These are phyloP conservation scores for Crotalus tigris DNA, from an alignment of 2,113 vertebrate genomes.

Conservation along the genomic window DNA sequence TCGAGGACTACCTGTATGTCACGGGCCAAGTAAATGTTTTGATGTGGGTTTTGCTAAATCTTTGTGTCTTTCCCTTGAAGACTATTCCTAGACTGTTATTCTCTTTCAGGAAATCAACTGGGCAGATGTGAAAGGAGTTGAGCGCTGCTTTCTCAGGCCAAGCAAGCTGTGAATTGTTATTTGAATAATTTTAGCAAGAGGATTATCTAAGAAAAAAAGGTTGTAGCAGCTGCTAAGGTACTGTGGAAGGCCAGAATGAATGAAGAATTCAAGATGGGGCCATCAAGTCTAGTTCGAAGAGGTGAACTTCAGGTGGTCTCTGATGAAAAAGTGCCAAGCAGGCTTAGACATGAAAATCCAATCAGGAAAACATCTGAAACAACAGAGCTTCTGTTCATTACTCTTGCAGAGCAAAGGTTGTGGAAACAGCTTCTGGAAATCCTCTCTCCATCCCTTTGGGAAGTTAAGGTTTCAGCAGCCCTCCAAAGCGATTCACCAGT, in stretches of 20 bases:
- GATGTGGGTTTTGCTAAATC: neutral
- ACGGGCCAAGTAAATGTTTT: neutral
- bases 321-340: fast-evolving
- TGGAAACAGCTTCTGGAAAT: neutral
- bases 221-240: too few species aligned
- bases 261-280: neutral
- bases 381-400: neutral
- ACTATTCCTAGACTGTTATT: neutral
- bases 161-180: neutral
- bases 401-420: neutral
- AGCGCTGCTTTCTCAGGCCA: neutral
- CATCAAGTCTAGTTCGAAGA: neutral
- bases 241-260: neutral
- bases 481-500: neutral
- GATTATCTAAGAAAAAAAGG: too few species aligned
- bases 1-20: neutral
- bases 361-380: too few species aligned
- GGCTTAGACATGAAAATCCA: neutral
- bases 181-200: too few species aligned
- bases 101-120: neutral
- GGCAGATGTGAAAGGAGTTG: neutral
- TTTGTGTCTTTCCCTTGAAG: neutral
- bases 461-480: neutral
- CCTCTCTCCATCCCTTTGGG: neutral
- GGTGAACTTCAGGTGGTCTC: neutral